Evolutionary conservation across 2,888 invertebrate species (phyloP).

Genomic region (Lathronympha strigana): DNA sequence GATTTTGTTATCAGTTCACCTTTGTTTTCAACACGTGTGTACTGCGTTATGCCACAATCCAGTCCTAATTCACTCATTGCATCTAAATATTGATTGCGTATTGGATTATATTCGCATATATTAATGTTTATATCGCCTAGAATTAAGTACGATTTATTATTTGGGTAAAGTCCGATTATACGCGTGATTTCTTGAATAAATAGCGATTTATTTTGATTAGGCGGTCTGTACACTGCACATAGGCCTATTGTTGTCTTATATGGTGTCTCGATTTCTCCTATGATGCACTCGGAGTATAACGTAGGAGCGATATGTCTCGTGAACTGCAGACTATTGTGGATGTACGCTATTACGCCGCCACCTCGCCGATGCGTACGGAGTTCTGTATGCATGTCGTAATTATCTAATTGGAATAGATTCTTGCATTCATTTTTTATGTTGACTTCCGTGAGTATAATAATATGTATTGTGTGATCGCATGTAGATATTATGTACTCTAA

Average conservation of each 20-base stretch:
- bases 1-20: not conserved
- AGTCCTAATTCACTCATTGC: not conserved
- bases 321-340: not conserved
- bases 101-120: not conserved
- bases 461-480: not conserved
- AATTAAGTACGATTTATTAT: no score
- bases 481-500: not conserved
- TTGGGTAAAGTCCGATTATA: no score
- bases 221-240: not conserved
- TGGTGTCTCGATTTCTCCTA: not conserved
- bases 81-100: not conserved
- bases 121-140: conserved; percentile 2
- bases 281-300: not conserved
- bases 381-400: not conserved
- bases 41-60: not conserved
- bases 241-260: not conserved
- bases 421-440: not conserved
- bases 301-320: not conserved
- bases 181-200: no score
- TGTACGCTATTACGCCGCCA: not conserved
- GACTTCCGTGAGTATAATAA: not conserved
- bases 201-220: not conserved
- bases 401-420: not conserved
- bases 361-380: not conserved
- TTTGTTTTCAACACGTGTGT: not conserved